phyloP scores from a whole-genome alignment of 2,797 vertebrate genomes.

The Pelodytes ibericus region DNA sequence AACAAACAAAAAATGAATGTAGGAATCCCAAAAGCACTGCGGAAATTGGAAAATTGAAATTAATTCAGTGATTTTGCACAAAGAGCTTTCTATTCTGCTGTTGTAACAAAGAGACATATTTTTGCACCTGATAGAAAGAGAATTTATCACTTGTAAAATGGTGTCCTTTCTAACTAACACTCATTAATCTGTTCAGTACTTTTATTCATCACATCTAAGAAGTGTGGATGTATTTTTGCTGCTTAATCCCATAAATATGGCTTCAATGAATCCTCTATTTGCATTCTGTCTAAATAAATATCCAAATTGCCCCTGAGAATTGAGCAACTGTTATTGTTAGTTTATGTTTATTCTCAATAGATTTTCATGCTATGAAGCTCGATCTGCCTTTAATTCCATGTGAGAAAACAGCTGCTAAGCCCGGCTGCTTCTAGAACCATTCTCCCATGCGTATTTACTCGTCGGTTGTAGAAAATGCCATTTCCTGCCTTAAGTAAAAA shows the following conservation, averaged over 20 bases:
- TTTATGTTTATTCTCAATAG: conserved; percentile 50
- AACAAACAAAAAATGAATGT: no score
- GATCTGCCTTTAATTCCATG: conserved; percentile 31
- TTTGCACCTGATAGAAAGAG: not conserved
- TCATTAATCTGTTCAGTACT: conserved; percentile 33
- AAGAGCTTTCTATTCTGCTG: not conserved
- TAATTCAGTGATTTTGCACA: not conserved
- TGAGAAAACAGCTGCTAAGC: conserved; percentile 51
- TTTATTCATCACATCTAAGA: conserved; percentile 28
- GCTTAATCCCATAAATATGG: conserved; percentile 44
- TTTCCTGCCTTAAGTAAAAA: conserved; percentile 53
- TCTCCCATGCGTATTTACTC: conserved; percentile 45
- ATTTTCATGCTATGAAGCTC: conserved; percentile 48
- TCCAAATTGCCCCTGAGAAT: conserved; percentile 52
- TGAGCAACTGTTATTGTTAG: conserved; percentile 53
- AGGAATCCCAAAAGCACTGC: no score
- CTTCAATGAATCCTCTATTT: conserved; percentile 48
- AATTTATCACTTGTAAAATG: not conserved
- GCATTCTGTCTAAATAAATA: conserved; percentile 53
- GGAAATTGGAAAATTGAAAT: not conserved
- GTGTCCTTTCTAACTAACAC: conserved; percentile 6
- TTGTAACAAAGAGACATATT: not conserved
- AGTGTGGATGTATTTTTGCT: conserved; percentile 24
- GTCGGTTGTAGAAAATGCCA: conserved; percentile 48
- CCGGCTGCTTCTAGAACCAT: conserved; percentile 44